Evolutionary conservation across 2,113 vertebrate genomes (phyloP).

Genomic region (Thinocorus orbignyianus): DNA sequence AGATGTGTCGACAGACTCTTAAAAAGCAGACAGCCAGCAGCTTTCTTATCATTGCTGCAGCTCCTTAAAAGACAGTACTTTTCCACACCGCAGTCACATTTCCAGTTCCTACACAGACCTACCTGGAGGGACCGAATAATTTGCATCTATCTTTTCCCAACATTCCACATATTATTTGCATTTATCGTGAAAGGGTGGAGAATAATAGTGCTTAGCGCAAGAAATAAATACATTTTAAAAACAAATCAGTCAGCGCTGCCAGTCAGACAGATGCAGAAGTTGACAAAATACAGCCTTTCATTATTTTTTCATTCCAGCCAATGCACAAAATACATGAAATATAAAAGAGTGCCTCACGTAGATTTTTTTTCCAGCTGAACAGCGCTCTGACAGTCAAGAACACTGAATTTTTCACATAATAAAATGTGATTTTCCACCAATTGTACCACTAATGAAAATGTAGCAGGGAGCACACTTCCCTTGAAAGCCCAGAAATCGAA

Average conservation of each 20-base stretch:
- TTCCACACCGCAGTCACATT: conserved; percentile 17
- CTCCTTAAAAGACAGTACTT: background rate
- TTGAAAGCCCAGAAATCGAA: conserved; percentile 1
- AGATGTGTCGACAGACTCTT: background rate
- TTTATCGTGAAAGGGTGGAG: conserved; percentile 32
- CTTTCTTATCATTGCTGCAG: background rate
- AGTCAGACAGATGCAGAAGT: conserved; percentile 63
- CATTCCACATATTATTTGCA: conserved; percentile 60
- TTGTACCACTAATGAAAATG: conserved; percentile 40
- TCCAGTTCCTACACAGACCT: conserved; percentile 29
- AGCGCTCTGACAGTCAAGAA: conserved; percentile 51
- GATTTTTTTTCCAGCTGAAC: conserved; percentile 57
- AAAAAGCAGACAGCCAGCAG: background rate
- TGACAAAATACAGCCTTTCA: conserved; percentile 63
- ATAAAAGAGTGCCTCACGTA: conserved; percentile 44
- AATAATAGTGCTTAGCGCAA: conserved; percentile 42
- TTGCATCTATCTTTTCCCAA: conserved; percentile 56
- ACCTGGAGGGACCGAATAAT: conserved; percentile 30
- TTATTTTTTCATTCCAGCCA: conserved; percentile 60
- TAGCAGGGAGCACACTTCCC: background rate
- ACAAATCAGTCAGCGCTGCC: conserved; percentile 53
- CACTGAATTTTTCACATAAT: conserved; percentile 53
- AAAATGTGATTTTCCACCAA: conserved; percentile 63
- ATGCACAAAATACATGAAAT: conserved; percentile 61
- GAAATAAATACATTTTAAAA: conserved; percentile 65